phyloP scores from a whole-genome alignment of 2,888 invertebrate genomes.

The Abscondita cerata region DNA sequence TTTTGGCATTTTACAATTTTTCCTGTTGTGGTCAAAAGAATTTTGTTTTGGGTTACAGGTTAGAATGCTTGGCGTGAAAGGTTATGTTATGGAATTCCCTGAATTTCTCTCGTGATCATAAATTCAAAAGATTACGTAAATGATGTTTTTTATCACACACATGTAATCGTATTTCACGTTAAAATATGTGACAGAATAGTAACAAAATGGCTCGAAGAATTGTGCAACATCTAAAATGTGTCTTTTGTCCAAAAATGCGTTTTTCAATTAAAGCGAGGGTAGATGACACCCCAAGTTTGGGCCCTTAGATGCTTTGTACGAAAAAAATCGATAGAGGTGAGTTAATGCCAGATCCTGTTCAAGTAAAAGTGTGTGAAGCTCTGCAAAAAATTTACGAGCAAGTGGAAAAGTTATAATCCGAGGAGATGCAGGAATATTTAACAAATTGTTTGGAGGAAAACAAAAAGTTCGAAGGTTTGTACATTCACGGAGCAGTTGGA shows the following conservation, averaged over 20 bases:
- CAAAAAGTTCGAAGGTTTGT: conserved; percentile 73
- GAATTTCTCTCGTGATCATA: too few species aligned
- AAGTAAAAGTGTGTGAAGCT: conserved; percentile 71
- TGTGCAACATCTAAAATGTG: not conserved
- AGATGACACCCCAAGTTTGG: conserved; percentile 17
- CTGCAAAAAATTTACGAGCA: conserved; percentile 73
- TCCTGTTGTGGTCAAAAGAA: too few species aligned
- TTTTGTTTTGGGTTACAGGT: too few species aligned
- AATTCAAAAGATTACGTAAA: too few species aligned
- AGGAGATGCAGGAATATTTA: conserved; percentile 56
- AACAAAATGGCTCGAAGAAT: not conserved
- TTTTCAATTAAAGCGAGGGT: conserved; percentile 24
- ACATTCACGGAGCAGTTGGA: conserved; percentile 90
- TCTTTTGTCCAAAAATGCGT: not conserved
- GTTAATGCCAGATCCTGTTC: conserved; percentile 73
- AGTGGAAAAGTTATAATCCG: conserved; percentile 68
- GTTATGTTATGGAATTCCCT: too few species aligned
- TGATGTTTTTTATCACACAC: too few species aligned
- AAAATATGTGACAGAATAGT: too few species aligned
- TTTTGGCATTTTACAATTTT: too few species aligned
- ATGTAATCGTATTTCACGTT: too few species aligned
- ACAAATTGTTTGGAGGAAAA: conserved; percentile 48
- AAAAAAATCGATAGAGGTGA: conserved; percentile 66
- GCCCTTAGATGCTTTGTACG: conserved; percentile 11
- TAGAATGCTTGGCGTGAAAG: too few species aligned